Evolutionary conservation across 2,113 vertebrate species (phyloP), one percentile per base, ranked within the genome.

Genomic region (Xyrauchen texanus): DNA sequence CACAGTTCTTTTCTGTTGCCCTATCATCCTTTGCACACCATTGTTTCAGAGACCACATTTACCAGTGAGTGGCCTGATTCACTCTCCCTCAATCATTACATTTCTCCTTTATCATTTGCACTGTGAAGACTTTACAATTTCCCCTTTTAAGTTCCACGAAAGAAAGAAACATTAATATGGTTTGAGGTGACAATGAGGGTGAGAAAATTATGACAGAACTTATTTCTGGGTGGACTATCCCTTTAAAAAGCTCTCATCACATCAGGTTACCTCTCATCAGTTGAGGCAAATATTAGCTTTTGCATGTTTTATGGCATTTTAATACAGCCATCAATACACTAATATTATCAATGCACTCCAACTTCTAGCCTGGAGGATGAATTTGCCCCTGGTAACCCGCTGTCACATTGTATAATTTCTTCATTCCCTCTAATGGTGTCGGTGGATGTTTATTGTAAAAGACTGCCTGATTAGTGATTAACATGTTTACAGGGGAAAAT

Each of bases 401-500:
- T 74, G 85, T 83, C 80, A 75, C 45, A 4, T 83, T 76, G 87
- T 86, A 91, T 91, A 89, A 92, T 91, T 89, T 87, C 74, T 85
- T 83, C 88, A 90, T 92, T 90, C 71, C 73, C 65, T 34, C 81
- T 88, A 89, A 92, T 87, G 88, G 87, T 81, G 78, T 73, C 70
- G 77, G 79, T 84, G 81, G 84, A 86, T 81, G 82, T 83, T 78
- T 72, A 82, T 84, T 86, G 86, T 87, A 89, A 88, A 79, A 75
- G 84, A 78, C 77, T 67, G 53, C 81, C 82, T 89, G 88, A 91
- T 90, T 90, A 85, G 87, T 91, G 89, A 91, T 90, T 90, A 88
- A 89, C 85, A 90, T 90, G 89, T 90, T 91, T 89, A 90, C 87
- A 77, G 68, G 62, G 81, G 77, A 74, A 88, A 85, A 88, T 80